These are phyloP conservation scores for Pseudolaguvia tuberculata DNA, from an alignment of 2,113 vertebrate genomes.

Conservation along the genomic window DNA sequence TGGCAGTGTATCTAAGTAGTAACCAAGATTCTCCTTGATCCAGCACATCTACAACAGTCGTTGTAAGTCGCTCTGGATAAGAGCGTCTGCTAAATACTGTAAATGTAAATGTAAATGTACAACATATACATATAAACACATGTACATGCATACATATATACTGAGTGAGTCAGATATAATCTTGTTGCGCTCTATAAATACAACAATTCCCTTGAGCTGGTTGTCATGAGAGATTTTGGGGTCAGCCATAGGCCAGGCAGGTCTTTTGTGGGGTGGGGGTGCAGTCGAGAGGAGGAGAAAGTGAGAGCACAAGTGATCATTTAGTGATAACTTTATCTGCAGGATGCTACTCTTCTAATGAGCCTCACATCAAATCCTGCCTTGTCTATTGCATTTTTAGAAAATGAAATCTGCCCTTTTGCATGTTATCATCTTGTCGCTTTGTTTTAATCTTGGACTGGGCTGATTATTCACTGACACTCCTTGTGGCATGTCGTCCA, in stretches of 20 bases:
- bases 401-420: not conserved
- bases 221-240: constrained; percentile 50
- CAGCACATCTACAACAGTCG: constrained; percentile 8
- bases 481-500: constrained; percentile 1
- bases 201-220: constrained; percentile 47
- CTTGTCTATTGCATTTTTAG: constrained; percentile 1
- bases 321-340: constrained; percentile 32
- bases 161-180: constrained; percentile 30
- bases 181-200: constrained; percentile 44
- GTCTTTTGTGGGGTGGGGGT: constrained; percentile 10
- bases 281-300: constrained; percentile 37
- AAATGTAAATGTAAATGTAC: too few species aligned
- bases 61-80: too few species aligned
- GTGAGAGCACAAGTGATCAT: constrained; percentile 44
- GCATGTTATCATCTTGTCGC: not conserved
- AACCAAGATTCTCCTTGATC: constrained; percentile 34
- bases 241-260: constrained; percentile 44
- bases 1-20: constrained; percentile 44
- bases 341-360: constrained; percentile 27
- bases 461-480: constrained; percentile 15
- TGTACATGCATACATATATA: constrained; percentile 26
- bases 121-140: too few species aligned
- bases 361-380: constrained; percentile 24
- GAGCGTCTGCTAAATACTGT: too few species aligned
- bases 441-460: not conserved